Evolutionary conservation across 2,888 invertebrate species (phyloP).

Genomic region (Metellina segmentata): DNA sequence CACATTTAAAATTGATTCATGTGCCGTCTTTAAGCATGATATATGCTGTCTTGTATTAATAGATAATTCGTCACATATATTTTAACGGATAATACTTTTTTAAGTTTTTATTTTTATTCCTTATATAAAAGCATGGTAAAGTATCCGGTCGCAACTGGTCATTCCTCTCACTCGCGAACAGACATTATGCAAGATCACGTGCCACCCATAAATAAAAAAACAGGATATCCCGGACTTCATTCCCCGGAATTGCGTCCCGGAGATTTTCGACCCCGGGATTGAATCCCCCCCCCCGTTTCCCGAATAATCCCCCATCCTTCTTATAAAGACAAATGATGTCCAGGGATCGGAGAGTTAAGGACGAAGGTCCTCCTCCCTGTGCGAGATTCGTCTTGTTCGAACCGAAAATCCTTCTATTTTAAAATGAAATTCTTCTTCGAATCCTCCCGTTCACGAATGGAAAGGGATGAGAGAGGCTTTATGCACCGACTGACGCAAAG

Average conservation of each 20-base stretch:
- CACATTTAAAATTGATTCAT: too few relatives aligned
- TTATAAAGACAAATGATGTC: constrained; percentile 63
- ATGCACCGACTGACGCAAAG: too few relatives aligned
- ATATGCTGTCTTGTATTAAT: too few relatives aligned
- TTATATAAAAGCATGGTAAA: background rate
- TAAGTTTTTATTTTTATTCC: background rate
- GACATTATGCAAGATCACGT: constrained; percentile 42
- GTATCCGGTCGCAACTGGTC: background rate
- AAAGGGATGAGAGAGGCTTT: too few relatives aligned
- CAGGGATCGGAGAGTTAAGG: constrained; percentile 28
- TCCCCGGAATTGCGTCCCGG: constrained; percentile 32
- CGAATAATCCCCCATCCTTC: constrained; percentile 24
- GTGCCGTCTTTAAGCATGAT: too few relatives aligned
- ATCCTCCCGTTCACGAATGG: too few relatives aligned
- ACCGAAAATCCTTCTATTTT: too few relatives aligned
- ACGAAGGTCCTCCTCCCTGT: background rate
- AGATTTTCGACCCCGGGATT: constrained; percentile 58
- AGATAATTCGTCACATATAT: too few relatives aligned
- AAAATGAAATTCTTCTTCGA: too few relatives aligned
- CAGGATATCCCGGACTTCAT: constrained; percentile 53
- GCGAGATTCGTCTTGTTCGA: too few relatives aligned
- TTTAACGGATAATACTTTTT: too few relatives aligned
- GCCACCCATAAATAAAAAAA: constrained; percentile 48
- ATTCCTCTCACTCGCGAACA: background rate
- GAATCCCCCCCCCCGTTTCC: constrained; percentile 4